These are phyloP conservation scores for Ciconia boyciana DNA, from an alignment of 2,113 vertebrate species.

Conservation along the genomic window DNA sequence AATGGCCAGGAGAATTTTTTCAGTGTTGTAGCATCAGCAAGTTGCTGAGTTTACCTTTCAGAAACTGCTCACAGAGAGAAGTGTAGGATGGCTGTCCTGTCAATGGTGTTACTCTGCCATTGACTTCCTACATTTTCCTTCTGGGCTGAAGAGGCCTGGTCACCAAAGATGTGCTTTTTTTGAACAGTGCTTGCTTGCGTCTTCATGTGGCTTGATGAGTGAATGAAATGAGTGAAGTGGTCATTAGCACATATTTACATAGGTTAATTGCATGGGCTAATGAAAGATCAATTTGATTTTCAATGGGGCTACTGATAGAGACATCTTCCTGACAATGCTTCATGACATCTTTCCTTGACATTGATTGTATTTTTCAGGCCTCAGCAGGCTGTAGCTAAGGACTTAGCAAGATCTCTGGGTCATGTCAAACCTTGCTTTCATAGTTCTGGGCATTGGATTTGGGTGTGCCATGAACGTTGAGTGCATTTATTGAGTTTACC, in stretches of 20 bases:
- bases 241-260: constrained; percentile 36
- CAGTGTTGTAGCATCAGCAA: background rate
- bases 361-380: background rate
- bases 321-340: background rate
- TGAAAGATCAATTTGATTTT: constrained; percentile 28
- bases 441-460: background rate
- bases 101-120: background rate
- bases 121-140: background rate
- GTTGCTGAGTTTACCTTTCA: constrained; percentile 4
- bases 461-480: background rate
- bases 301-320: background rate
- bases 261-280: constrained; percentile 45
- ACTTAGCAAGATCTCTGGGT: background rate
- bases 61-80: background rate
- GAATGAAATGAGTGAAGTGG: background rate
- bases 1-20: background rate
- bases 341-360: background rate
- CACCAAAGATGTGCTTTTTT: background rate
- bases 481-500: background rate
- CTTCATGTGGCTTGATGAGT: background rate
- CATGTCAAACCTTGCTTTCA: background rate
- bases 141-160: background rate
- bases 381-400: background rate
- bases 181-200: background rate
- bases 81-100: background rate